Conservation (phyloP, 2,113 vertebrate genomes). For the Alouatta palliata region DNA sequence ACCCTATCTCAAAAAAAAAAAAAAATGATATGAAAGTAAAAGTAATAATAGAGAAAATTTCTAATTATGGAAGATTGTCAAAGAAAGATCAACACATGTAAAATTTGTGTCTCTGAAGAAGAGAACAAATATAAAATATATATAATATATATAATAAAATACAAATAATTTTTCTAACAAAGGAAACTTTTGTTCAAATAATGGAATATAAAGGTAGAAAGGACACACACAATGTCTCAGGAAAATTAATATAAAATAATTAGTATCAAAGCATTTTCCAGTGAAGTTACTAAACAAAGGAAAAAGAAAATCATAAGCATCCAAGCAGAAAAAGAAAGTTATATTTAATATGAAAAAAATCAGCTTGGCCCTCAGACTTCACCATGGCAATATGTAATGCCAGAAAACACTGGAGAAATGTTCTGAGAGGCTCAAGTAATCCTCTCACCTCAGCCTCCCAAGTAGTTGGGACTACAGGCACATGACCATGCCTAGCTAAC, state of each 20-base stretch:
- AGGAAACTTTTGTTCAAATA: not conserved
- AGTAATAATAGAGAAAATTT: not conserved
- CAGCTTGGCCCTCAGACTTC: not conserved
- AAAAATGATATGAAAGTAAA: not conserved
- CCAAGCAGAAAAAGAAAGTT: constrained; percentile 8
- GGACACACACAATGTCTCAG: not conserved
- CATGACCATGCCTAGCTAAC: too few species aligned
- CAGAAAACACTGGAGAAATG: not conserved
- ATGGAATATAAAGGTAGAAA: not conserved
- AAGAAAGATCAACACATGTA: not conserved
- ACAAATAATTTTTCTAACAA: not conserved
- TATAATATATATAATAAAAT: not conserved
- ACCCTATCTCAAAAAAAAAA: not conserved
- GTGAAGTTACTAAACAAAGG: not conserved
- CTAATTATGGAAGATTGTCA: not conserved
- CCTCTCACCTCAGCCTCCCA: too few species aligned
- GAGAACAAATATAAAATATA: not conserved
- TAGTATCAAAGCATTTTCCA: not conserved
- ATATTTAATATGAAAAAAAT: not conserved
- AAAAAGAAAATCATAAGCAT: not conserved
- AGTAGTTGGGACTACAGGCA: too few species aligned
- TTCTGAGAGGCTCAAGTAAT: too few species aligned
- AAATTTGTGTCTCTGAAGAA: not conserved
- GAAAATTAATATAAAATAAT: not conserved
- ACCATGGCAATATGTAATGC: not conserved